phyloP scores from a whole-genome alignment of 2,797 vertebrate species.

The Chloroceryle inda region DNA sequence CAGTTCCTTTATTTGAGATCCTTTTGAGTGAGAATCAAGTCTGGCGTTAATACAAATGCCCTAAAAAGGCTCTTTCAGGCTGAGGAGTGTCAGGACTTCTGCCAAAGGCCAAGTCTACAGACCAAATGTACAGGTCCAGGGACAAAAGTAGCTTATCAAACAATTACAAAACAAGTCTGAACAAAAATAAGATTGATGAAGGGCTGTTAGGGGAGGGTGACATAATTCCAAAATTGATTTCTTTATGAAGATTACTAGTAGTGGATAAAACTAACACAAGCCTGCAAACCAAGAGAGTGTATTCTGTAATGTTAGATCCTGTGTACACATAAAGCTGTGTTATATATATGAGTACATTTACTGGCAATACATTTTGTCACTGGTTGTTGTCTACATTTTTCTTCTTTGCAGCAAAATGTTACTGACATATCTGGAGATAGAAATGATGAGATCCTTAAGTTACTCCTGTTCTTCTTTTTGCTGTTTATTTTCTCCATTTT shows the following conservation, averaged over 20 bases:
- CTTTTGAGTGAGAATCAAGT: neutral
- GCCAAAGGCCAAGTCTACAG: neutral
- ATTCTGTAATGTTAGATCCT: neutral
- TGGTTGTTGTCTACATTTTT: constrained; percentile 7
- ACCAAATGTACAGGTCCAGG: neutral
- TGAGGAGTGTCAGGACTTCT: neutral
- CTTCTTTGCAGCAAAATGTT: neutral
- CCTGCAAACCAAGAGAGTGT: neutral
- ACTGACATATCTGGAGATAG: neutral
- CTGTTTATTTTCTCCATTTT: neutral
- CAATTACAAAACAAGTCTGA: neutral
- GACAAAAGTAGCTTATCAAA: neutral
- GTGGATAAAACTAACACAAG: neutral
- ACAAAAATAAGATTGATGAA: neutral
- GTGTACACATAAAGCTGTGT: neutral
- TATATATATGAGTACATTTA: neutral
- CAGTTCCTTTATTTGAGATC: neutral
- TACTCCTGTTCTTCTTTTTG: neutral
- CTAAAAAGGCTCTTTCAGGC: neutral
- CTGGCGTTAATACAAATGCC: neutral
- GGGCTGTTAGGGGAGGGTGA: neutral
- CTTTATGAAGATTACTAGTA: neutral
- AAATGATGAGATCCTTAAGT: neutral
- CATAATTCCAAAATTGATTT: neutral
- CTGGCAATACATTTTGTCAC: constrained; percentile 11